A percentile compares a stretch with the other conserved stretches of the same genome.
Evolutionary conservation across 2,113 vertebrate species (phyloP).

Genomic region (Artemisiospiza belli): DNA sequence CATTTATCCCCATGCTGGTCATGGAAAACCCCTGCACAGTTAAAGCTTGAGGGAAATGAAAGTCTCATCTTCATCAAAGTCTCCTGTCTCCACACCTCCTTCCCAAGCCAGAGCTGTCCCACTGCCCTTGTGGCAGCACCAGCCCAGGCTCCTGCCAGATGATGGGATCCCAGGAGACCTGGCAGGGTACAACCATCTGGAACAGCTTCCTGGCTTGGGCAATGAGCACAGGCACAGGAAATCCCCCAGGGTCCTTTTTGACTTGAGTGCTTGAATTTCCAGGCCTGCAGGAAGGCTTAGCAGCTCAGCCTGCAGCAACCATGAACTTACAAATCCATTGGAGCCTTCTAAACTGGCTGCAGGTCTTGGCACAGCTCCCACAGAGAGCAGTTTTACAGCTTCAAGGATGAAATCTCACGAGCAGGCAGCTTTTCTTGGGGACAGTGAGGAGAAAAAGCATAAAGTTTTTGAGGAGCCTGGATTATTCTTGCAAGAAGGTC

Average conservation of each 20-base stretch:
- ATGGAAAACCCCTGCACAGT: background rate
- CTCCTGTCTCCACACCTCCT: background rate
- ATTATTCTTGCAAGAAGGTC: background rate
- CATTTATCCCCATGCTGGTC: accelerated
- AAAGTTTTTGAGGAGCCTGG: accelerated
- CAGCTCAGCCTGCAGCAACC: background rate
- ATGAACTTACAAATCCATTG: accelerated
- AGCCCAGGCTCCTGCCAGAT: background rate
- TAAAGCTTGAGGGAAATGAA: background rate
- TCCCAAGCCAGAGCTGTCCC: background rate
- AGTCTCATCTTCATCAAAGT: too few species aligned
- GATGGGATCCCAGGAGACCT: background rate
- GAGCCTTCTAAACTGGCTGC: background rate
- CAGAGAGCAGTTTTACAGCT: background rate
- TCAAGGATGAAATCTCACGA: background rate
- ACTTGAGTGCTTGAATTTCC: background rate
- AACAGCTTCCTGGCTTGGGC: background rate
- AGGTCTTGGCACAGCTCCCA: background rate
- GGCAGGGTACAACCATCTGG: background rate
- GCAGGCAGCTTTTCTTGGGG: background rate
- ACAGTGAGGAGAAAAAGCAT: background rate
- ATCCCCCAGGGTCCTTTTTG: background rate
- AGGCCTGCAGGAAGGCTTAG: background rate
- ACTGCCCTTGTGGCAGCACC: background rate
- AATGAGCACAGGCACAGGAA: background rate